Conservation (phyloP, 1,140 invertebrate genomes). For the Teleogryllus occipitalis region DNA sequence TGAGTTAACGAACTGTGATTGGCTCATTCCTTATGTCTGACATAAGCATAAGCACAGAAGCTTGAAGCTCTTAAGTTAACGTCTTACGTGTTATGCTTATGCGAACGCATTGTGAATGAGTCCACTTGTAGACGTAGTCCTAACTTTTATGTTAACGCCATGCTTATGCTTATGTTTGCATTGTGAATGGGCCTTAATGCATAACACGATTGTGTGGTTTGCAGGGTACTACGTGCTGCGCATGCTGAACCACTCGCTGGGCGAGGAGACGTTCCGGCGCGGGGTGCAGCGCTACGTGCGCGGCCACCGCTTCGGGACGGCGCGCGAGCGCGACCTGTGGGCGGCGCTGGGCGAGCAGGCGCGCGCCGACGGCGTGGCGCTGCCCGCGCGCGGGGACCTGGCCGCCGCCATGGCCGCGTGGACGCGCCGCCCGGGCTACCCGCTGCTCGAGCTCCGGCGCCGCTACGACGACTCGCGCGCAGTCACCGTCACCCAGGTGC, state of each 20-base stretch:
- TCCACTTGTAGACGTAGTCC: too few species aligned
- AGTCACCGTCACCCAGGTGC: slow-evolving; percentile 9
- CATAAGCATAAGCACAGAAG: too few species aligned
- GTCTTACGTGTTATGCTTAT: too few species aligned
- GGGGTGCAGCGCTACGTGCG: slow-evolving; percentile 37
- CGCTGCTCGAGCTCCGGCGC: slow-evolving; percentile 38
- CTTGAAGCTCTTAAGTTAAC: too few species aligned
- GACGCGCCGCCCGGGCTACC: slow-evolving; percentile 43
- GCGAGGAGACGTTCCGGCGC: slow-evolving; percentile 64
- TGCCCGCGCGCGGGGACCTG: slow-evolving; percentile 29
- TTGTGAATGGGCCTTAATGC: too few species aligned
- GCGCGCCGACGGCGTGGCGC: slow-evolving; percentile 26
- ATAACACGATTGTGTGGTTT: too few species aligned
- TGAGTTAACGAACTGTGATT: too few species aligned
- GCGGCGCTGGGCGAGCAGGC: slow-evolving; percentile 37
- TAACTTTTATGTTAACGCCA: too few species aligned
- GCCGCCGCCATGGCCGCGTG: slow-evolving; percentile 41
- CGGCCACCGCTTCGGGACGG: slow-evolving; percentile 35
- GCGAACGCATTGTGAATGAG: too few species aligned
- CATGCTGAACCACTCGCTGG: slow-evolving; percentile 85
- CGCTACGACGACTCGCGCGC: neutral
- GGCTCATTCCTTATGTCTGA: too few species aligned
- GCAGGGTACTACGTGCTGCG: slow-evolving; percentile 53
- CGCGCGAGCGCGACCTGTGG: slow-evolving; percentile 47
- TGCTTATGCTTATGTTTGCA: too few species aligned